Evolutionary conservation across 2,113 vertebrate genomes (phyloP), one percentile per base, ranked within the genome.

Genomic region (Arenaria interpres): DNA sequence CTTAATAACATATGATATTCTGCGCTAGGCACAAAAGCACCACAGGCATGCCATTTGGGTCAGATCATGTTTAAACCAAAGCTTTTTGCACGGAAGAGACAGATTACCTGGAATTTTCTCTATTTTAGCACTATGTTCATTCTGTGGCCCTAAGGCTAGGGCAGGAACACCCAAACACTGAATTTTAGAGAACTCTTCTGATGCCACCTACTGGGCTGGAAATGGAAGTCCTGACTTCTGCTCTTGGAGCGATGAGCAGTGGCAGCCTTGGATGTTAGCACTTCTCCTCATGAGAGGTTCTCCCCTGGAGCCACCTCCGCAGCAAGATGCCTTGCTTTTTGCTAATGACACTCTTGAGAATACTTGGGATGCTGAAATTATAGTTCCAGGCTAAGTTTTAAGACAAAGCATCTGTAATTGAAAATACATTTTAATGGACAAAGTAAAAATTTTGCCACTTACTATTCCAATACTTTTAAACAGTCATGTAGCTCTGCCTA

Each of bases 201-300:
- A 69, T 96, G 96, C 96, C 96, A 97, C 79, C 97, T 96, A 39
- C 96, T 90, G 96, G 95, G 35, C 85, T 78, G 51, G 23, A 67
- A 48, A 71, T 45, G 53, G 48, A 96, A 89, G 66, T 66, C 62
- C 14, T 67, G 56, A 86, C 22, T 94, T 53, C 48, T 72, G 71
- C 35, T 73, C 53, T 39, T 2, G 14, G 14, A 67, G 59, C 2
- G 0, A 32, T 2, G 18, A 60, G 69, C 53, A 21, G 24, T 7
- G 22, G 64, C 48, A 82, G 33, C 21, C 19, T 41, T 62, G 21
- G 25, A 51, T 3, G 1, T 30, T 10, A 57, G 19, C 15, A 39
- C 15, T 32, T 15, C 39, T 51, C 71, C 32, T 43, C 27, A 5
- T 10, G 28, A 50, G 14, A 74, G 35, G 33, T 45, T 76, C 53